Evolutionary conservation across 2,797 vertebrate genomes (phyloP).

Genomic region (Pelochelys cantorii): DNA sequence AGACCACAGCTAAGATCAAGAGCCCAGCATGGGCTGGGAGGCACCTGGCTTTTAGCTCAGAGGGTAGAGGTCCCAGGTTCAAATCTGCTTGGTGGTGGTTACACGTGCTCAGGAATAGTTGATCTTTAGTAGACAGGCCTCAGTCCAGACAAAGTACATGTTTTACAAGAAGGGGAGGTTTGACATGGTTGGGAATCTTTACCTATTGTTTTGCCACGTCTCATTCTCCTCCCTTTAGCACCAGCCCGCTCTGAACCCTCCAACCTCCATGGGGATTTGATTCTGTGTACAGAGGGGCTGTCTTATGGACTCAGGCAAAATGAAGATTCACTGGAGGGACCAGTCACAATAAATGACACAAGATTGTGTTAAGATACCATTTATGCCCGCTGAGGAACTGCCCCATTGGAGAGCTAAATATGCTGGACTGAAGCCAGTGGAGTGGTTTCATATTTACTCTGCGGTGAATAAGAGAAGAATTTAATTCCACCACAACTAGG

Average conservation of each 20-base stretch:
- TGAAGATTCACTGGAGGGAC: not conserved
- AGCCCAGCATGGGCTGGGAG: too few relatives aligned
- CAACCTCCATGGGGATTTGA: accelerated
- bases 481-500: too few relatives aligned
- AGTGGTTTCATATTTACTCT: too few relatives aligned
- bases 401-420: too few relatives aligned
- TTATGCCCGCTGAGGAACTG: too few relatives aligned
- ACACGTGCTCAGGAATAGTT: not conserved
- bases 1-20: too few relatives aligned
- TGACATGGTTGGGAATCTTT: not conserved
- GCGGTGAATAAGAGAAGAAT: too few relatives aligned
- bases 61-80: too few relatives aligned
- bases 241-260: not conserved
- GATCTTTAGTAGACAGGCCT: not conserved
- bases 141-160: not conserved
- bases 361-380: not conserved
- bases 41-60: too few relatives aligned
- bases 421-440: too few relatives aligned
- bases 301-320: not conserved
- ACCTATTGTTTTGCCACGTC: not conserved
- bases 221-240: not conserved
- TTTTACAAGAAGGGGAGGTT: not conserved
- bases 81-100: too few relatives aligned
- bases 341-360: not conserved
- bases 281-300: accelerated